Percentiles rank a stretch among this genome's conserved stretches.
These are phyloP conservation scores for Zenarchopterus dispar DNA, from an alignment of 2,797 vertebrate species.

Conservation along the genomic window DNA sequence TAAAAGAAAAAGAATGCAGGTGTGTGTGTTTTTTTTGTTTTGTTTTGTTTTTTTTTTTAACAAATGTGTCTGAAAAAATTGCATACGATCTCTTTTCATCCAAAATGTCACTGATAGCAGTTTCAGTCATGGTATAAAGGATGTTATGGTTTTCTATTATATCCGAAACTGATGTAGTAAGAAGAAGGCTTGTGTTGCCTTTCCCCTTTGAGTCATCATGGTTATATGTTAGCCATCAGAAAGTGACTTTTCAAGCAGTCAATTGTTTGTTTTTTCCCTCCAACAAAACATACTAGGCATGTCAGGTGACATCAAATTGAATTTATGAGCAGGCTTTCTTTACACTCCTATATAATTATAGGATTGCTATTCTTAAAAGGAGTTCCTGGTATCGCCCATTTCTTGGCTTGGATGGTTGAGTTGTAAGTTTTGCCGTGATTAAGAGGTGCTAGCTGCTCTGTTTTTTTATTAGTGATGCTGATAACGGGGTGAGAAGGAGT, in stretches of 20 bases:
- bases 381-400: slow-evolving; percentile 18
- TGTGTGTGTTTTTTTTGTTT: too few relatives aligned
- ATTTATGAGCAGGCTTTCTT: slow-evolving; percentile 79
- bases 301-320: slow-evolving; percentile 80
- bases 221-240: slow-evolving; percentile 68
- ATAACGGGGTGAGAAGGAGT: too few relatives aligned
- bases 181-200: slow-evolving; percentile 41
- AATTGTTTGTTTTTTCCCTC: slow-evolving; percentile 33
- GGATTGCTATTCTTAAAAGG: slow-evolving; percentile 63
- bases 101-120: slow-evolving; percentile 12
- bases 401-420: slow-evolving; percentile 24
- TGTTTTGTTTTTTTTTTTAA: too few relatives aligned
- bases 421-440: slow-evolving; percentile 41
- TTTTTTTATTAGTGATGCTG: background rate
- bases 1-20: slow-evolving; percentile 1
- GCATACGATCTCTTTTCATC: slow-evolving; percentile 12
- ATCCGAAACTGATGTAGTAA: slow-evolving; percentile 23
- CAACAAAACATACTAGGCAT: slow-evolving; percentile 65
- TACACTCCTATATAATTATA: slow-evolving; percentile 79
- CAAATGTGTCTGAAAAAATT: background rate
- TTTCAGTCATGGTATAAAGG: slow-evolving; percentile 5
- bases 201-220: slow-evolving; percentile 50
- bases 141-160: slow-evolving; percentile 40
- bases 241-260: slow-evolving; percentile 75
- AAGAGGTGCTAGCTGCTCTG: slow-evolving; percentile 35